Percentiles rank a stretch among this genome's conserved stretches.
phyloP scores from a whole-genome alignment of 2,797 vertebrate species.

The Loriculus beryllinus region DNA sequence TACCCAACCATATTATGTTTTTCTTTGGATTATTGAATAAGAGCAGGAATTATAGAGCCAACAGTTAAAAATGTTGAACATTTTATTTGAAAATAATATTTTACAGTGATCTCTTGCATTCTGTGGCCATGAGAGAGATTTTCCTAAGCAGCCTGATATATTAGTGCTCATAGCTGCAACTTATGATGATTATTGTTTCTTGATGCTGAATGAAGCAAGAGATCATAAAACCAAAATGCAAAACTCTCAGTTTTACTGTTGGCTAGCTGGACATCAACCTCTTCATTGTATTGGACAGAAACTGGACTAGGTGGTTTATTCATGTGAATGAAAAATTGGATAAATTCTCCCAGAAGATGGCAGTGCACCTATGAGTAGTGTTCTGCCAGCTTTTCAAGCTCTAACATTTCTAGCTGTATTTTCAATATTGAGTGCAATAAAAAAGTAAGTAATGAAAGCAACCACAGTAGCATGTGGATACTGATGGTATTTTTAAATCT shows the following conservation, averaged over 20 bases:
- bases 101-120: background rate
- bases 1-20: background rate
- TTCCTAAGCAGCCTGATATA: background rate
- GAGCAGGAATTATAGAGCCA: background rate
- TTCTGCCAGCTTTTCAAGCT: background rate
- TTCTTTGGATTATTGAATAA: background rate
- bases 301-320: background rate
- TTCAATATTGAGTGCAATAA: background rate
- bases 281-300: background rate
- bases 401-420: background rate
- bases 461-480: background rate
- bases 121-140: background rate
- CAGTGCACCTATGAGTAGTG: constrained; percentile 12
- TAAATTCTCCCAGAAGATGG: constrained; percentile 43
- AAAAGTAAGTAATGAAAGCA: background rate
- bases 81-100: background rate
- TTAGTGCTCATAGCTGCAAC: background rate
- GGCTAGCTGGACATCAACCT: background rate
- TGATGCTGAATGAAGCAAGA: background rate
- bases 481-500: background rate
- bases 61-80: background rate
- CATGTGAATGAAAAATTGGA: background rate
- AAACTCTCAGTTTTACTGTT: background rate
- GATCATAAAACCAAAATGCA: background rate
- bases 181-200: background rate